Evolutionary conservation across 2,113 vertebrate genomes (phyloP).

Genomic region (Otus sunia): DNA sequence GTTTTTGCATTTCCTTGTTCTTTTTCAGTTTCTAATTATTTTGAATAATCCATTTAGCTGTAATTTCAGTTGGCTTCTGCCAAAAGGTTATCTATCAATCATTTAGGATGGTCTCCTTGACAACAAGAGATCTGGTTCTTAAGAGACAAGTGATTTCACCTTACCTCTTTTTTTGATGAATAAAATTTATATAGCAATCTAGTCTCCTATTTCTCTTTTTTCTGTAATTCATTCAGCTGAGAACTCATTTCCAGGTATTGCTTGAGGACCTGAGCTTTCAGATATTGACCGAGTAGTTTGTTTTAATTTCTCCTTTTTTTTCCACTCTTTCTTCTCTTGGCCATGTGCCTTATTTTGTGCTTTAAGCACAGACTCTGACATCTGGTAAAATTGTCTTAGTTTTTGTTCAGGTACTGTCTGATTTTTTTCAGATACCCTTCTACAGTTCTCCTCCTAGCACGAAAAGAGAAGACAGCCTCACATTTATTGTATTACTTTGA

Average conservation of each 20-base stretch:
- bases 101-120: not conserved
- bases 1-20: not conserved
- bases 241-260: not conserved
- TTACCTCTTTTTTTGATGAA: not conserved
- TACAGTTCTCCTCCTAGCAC: not conserved
- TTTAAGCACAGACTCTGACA: not conserved
- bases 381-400: not conserved
- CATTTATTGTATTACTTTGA: not conserved
- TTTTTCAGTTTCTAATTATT: not conserved
- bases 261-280: not conserved
- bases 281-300: not conserved
- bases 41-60: not conserved
- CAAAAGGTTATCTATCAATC: not conserved
- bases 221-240: not conserved
- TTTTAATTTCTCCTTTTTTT: not conserved
- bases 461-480: not conserved
- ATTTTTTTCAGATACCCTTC: not conserved
- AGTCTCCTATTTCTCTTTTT: not conserved
- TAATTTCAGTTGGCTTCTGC: not conserved
- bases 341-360: not conserved
- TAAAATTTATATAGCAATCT: not conserved
- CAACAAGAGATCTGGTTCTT: not conserved
- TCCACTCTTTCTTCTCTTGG: not conserved
- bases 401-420: not conserved
- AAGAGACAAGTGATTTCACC: not conserved